phyloP scores from a whole-genome alignment of 2,113 vertebrate genomes.

The Sorex fumeus region DNA sequence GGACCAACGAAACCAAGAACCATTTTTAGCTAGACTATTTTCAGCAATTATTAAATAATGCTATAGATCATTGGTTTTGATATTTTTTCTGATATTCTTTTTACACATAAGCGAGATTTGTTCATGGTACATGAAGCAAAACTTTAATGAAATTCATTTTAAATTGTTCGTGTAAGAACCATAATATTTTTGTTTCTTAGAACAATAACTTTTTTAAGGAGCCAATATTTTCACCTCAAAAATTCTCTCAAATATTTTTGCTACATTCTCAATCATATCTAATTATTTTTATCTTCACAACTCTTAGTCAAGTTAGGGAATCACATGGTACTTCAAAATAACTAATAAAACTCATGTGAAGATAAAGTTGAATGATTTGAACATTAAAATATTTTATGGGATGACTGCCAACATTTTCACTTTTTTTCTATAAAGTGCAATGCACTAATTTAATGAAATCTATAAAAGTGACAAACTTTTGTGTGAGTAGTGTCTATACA shows the following conservation, averaged over 20 bases:
- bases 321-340: background rate
- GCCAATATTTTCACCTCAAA: conserved; percentile 43
- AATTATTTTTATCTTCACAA: background rate
- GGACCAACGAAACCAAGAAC: too few relatives aligned
- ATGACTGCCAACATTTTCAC: conserved; percentile 28
- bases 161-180: background rate
- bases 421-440: conserved; percentile 20
- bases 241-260: conserved; percentile 66
- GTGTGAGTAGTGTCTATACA: conserved; percentile 6
- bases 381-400: background rate
- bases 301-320: background rate
- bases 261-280: background rate
- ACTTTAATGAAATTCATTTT: background rate
- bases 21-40: background rate
- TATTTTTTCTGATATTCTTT: background rate
- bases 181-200: background rate
- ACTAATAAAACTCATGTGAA: conserved; percentile 19
- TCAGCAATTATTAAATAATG: background rate
- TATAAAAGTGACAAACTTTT: conserved; percentile 58
- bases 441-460: conserved; percentile 65
- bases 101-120: background rate
- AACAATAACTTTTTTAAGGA: background rate
- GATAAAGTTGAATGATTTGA: conserved; percentile 18
- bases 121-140: background rate
- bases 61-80: background rate